Base-by-base conservation (phyloP, 2,113 vertebrate genomes). In the Macrotus californicus region DNA sequence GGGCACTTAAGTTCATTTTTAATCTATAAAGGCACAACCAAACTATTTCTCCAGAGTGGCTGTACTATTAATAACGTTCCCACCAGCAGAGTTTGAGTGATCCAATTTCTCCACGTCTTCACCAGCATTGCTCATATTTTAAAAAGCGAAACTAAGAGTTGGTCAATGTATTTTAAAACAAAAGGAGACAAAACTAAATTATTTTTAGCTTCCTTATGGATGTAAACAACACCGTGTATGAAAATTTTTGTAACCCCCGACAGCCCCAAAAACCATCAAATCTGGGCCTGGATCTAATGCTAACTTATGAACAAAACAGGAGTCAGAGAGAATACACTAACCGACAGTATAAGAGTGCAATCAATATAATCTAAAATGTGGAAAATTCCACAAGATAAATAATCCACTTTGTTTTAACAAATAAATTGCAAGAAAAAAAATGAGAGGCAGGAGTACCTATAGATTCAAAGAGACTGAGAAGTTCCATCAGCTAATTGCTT, bases 81-180 rank as follows among this genome's bases (percentile, higher is more conserved):
- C 16, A 64, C 34, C 29, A 72, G 83, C 77, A 88, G 77, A 19
- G 18, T 29, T 48, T 41, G 43, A 83, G 16, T n/a, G 21, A 90
- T 52, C 4, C 31, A 66, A 29, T 61, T 82, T 87, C 67, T 87
- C 56, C 3, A 29, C 11, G 70, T 77, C 67, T 54, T 95, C 21
- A 70, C 6, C 73, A 96, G 50, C 22, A 39, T 67, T 41, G 52
- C 46, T 64, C 31, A 8, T 46, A 66, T 29, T 80, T 43, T 87
- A 56, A 69, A 84, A 93, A 64, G 15, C 64, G 26, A 84, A 89
- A 73, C 15, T 82, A 82, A 81, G 21, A 88, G 86, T 79, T 6
- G 39, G 52, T 52, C 81, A 87, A 46, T 26, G 18, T 87, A 90
- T 87, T 87, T 93, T 87, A 77, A 81, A 95, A 93, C 16, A 67